Evolutionary conservation across 1,140 invertebrate species (phyloP).

Genomic region (Melipona quadrifasciata): DNA sequence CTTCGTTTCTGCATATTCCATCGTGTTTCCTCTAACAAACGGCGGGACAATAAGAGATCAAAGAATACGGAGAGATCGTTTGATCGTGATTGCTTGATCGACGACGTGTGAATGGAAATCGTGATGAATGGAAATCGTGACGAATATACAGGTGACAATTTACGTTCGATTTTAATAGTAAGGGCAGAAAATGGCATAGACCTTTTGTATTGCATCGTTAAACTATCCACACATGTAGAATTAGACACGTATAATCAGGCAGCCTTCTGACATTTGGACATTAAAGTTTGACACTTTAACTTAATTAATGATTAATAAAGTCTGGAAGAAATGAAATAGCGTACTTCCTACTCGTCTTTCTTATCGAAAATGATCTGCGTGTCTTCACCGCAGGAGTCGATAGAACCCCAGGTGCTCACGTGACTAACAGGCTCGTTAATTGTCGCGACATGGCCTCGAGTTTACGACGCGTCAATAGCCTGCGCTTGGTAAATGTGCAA

Average conservation of each 20-base stretch:
- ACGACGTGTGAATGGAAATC: too few relatives aligned
- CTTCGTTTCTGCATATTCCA: slow-evolving; percentile 26
- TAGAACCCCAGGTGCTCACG: background rate
- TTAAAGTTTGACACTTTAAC: background rate
- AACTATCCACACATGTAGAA: background rate
- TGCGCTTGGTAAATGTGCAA: background rate
- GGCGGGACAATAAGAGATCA: background rate
- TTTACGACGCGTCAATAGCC: background rate
- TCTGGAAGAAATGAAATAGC: too few relatives aligned
- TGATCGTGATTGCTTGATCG: background rate
- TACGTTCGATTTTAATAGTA: too few relatives aligned
- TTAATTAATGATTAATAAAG: background rate
- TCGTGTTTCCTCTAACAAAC: slow-evolving; percentile 13
- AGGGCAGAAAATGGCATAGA: too few relatives aligned
- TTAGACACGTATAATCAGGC: background rate
- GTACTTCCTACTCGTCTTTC: too few relatives aligned
- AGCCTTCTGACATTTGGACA: background rate
- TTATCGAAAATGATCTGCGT: background rate
- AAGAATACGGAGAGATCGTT: background rate
- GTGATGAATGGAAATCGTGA: too few relatives aligned
- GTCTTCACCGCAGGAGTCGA: background rate
- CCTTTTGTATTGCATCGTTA: too few relatives aligned
- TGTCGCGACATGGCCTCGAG: background rate
- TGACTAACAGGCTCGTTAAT: background rate
- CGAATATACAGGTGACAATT: too few relatives aligned